Evolutionary conservation across 2,113 vertebrate species (phyloP), one percentile per base, ranked within the genome.

Genomic region (Lucifuga dentata): DNA sequence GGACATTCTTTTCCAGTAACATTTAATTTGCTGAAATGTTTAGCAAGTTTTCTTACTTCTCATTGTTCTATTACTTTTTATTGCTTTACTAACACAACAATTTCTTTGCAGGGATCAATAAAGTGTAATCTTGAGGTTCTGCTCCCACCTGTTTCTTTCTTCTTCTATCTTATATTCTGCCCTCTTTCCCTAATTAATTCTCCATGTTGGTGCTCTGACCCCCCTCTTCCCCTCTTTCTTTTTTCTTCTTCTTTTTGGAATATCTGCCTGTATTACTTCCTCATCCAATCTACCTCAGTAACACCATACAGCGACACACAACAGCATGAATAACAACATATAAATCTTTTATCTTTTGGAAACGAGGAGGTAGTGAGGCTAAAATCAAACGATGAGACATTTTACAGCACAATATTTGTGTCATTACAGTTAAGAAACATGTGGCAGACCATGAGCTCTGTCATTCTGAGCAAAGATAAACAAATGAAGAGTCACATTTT

Each of bases 231-330:
- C 41, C 17, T 49, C 66, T 36, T 44, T 16, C 11, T 21, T 36
- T 45, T 20, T 48, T 32, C 58, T 38, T 23, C 16, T 16, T 39
- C 17, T 57, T 40, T 67, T 61, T 44, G 26, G 39, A 67, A 56
- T 53, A 60, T 73, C 26, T 29, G 26, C 8, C 26, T 29, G 26
- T 29, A 29, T 29, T 52, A 50, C 45, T 44, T 60, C 50, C 68
- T 76, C 16, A 10, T 69, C 53, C 55, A 80, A 65, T 72, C 58
- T 58, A 65, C 52, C 20, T 56, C 71, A n/a, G n/a, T n/a, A n/a
- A n/a, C n/a, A n/a, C n/a, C n/a, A n/a, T n/a, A n/a, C n/a, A n/a
- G n/a, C n/a, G n/a, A n/a, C n/a, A n/a, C n/a, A n/a, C n/a, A n/a
- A n/a, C n/a, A n/a, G n/a, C n/a, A n/a, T n/a, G n/a, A n/a, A n/a